A percentile compares a stretch with the other conserved stretches of the same genome.
Evolutionary conservation across 2,888 invertebrate genomes (phyloP).

Genomic region (Nemurella pictetii): DNA sequence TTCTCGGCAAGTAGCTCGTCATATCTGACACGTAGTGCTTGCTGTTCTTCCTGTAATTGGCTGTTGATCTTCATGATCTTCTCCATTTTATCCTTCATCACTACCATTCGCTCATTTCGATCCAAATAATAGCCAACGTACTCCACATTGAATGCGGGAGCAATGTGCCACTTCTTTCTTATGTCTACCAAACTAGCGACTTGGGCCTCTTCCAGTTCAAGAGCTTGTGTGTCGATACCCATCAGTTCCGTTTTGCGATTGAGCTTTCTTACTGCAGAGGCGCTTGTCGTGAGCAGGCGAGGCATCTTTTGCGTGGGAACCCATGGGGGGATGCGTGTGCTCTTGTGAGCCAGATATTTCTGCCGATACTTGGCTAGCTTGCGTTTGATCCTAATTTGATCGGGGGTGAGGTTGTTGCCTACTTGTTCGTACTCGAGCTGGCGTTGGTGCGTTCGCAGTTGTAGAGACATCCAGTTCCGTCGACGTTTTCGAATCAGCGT

Average conservation of each 20-base stretch:
- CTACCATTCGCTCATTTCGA: constrained; percentile 78
- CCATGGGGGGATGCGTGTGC: constrained; percentile 79
- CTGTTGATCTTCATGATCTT: constrained; percentile 75
- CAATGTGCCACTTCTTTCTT: constrained; percentile 91
- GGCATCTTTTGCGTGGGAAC: constrained; percentile 96
- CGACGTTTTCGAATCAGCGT: constrained; percentile 75
- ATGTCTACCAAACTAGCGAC: constrained; percentile 81
- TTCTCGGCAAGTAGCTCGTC: constrained; percentile 69
- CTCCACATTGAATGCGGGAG: constrained; percentile 91
- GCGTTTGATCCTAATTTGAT: constrained; percentile 74
- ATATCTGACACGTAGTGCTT: constrained; percentile 72
- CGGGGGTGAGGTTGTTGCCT: constrained; percentile 66
- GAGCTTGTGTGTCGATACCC: constrained; percentile 81
- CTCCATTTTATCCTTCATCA: constrained; percentile 75
- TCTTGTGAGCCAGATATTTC: constrained; percentile 77
- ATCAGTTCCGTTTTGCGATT: constrained; percentile 85
- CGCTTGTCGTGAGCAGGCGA: constrained; percentile 84
- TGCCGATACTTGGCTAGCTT: constrained; percentile 83
- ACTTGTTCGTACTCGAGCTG: constrained; percentile 61
- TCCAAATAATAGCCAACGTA: constrained; percentile 94
- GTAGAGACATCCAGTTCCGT: constrained; percentile 84
- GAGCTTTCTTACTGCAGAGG: constrained; percentile 82
- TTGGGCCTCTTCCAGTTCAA: constrained; percentile 83
- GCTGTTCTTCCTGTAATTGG: constrained; percentile 76
- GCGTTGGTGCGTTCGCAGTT: constrained; percentile 74